A percentile compares a stretch with the other conserved stretches of the same genome.
phyloP scores from a whole-genome alignment of 2,113 vertebrate genomes.

The Meriones unguiculatus region DNA sequence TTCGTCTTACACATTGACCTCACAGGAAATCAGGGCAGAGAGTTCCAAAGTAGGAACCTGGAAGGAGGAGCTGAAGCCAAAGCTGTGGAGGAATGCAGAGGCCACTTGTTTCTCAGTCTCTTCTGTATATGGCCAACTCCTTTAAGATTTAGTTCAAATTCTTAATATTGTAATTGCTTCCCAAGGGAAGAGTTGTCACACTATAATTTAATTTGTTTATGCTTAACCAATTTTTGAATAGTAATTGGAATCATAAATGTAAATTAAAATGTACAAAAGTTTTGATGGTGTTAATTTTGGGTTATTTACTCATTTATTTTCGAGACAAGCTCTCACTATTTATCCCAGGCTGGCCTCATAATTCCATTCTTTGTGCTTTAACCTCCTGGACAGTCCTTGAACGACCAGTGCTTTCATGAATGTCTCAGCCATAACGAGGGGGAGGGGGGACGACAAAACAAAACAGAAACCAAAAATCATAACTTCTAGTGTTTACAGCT shows the following conservation, averaged over 20 bases:
- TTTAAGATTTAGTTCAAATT: slow-evolving; percentile 19
- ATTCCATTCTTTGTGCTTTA: not conserved
- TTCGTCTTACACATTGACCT: not conserved
- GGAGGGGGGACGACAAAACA: not conserved
- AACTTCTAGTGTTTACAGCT: not conserved
- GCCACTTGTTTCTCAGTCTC: not conserved
- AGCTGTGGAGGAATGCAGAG: not conserved
- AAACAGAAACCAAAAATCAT: not conserved
- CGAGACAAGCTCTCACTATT: not conserved
- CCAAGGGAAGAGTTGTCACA: not conserved
- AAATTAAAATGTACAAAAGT: slow-evolving; percentile 8
- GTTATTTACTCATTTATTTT: not conserved
- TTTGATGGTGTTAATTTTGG: not conserved
- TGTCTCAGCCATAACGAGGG: not conserved
- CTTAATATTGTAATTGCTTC: not conserved
- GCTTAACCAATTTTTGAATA: slow-evolving; percentile 26
- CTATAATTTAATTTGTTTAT: slow-evolving; percentile 26
- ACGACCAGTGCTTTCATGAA: not conserved
- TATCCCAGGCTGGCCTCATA: not conserved
- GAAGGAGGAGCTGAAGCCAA: not conserved
- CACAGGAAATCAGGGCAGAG: not conserved
- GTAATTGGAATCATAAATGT: not conserved
- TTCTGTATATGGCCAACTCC: not conserved
- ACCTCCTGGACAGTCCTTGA: not conserved
- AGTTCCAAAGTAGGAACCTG: not conserved